Evolutionary conservation across 2,888 invertebrate species (phyloP), one percentile per base, ranked within the genome.

Genomic region (Diachrysia chrysitis): DNA sequence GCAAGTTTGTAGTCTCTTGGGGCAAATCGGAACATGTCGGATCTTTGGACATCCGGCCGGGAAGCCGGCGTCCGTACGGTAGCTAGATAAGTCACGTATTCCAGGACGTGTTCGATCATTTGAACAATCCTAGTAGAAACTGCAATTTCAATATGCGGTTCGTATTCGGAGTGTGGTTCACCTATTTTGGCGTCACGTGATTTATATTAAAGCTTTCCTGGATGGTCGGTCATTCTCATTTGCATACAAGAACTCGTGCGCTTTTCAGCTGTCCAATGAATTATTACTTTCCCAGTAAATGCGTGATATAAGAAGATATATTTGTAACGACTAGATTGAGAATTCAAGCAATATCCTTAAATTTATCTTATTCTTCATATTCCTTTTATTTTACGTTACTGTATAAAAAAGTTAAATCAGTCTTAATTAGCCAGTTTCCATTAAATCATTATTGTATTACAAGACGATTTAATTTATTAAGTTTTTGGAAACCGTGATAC

Each of bases 1-100:
- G 14, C 17, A 14, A 25, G 25, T 14, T 25, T 23, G n/a, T 46
- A 25, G 21, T 56, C 35, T 19, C 46, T 63, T 32, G 60, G 57
- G 32, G 17, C 2, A 17, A 54, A 57, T 76, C 67, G 62, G 62
- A 51, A 59, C 16, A 60, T 46, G 66, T 76, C 61, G 67, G 64
- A 76, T 75, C 67, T 76, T 56, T 63, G 56, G 63, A 62, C 32
- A 19, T 71, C 76, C 67, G 66, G 48, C 53, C 23, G 55, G 61
- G 17, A 64, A 58, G 32, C 48, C 42, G 54, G 9, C 21, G 58
- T 46, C 60, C 57, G 59, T n/a, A 16, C n/a, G 19, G 9, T 61
- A 63, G 58, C 58, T 58, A 60, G 70, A 70, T 66, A 58, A 29
- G 48, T 58, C 63, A 42, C 55, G 51, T 35, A 29, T 17, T 16